Percentiles rank a stretch among this genome's conserved stretches.
These are phyloP conservation scores for Ceratoteleas bidentatus DNA, from an alignment of 1,140 invertebrate genomes.

Conservation along the genomic window DNA sequence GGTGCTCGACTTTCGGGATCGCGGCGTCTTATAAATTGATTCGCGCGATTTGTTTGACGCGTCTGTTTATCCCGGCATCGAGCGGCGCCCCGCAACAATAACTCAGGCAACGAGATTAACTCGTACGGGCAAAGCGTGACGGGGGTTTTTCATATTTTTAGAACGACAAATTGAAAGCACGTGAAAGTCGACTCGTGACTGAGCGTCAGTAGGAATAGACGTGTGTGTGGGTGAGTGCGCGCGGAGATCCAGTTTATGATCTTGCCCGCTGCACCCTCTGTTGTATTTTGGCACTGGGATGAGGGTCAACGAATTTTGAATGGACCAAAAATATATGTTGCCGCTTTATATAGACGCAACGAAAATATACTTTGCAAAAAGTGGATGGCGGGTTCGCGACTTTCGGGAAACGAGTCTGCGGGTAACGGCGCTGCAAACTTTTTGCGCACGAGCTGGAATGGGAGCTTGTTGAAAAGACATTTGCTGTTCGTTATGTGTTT, in stretches of 20 bases:
- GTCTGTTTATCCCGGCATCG: conserved; percentile 13
- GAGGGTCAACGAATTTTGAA: conserved; percentile 43
- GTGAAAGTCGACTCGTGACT: conserved; percentile 38
- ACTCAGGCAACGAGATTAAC: conserved; percentile 8
- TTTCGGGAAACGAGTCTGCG: background rate
- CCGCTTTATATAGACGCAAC: conserved; percentile 18
- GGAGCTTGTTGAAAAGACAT: no score
- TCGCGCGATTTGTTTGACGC: conserved; percentile 19
- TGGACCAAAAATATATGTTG: conserved; percentile 21
- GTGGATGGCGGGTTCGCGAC: background rate
- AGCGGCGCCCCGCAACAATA: background rate
- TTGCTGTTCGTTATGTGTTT: no score
- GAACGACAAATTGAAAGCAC: conserved; percentile 54
- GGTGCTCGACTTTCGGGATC: background rate
- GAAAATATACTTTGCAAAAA: conserved; percentile 20
- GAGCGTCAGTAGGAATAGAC: background rate
- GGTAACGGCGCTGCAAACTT: no score
- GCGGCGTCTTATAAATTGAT: background rate
- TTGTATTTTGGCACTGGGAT: conserved; percentile 37
- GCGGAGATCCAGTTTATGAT: conserved; percentile 38
- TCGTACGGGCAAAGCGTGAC: conserved; percentile 18
- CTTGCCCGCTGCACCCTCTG: conserved; percentile 34
- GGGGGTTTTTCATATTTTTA: conserved; percentile 46
- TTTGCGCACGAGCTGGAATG: no score
- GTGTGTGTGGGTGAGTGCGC: conserved; percentile 1